Base-by-base conservation (phyloP, 2,888 invertebrate genomes). In the Cosmorhoe ocellata region DNA sequence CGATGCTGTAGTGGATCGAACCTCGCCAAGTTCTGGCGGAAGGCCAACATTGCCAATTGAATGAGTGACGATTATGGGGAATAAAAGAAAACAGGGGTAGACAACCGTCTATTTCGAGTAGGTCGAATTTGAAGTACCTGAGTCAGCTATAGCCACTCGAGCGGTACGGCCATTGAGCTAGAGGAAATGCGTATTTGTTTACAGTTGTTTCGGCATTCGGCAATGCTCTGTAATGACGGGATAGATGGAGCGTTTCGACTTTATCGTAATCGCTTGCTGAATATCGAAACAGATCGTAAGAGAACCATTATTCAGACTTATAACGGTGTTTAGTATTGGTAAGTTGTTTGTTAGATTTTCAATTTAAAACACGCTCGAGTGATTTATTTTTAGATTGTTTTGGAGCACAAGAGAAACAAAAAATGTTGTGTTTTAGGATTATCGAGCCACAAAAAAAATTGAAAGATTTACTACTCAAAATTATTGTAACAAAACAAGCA, bases 11-110 rank as follows among this genome's bases (percentile, higher is more conserved):
- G 70, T 77, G 74, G 76, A 77, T 67, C 73, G 71, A 69, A 76
- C 73, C 71, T 76, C 77, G 81, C 79, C 76, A 76, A 74, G 71
- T 79, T 77, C 86, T 89, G 90, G 89, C 84, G 74, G 71, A 72
- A 81, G 77, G 85, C 89, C 89, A 90, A 82, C 66, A 61, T 55
- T 71, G 67, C 67, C 76, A 79, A 84, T 86, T 88, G 86, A 89
- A 88, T 89, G 88, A 86, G 81, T 84, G 85, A 86, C 82, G 85
- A 84, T 84, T 79, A 70, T 76, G 75, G 75, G 81, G 75, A 81
- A 76, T 69, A 60, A 71, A 78, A 79, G 76, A 79, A 79, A 81
- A 81, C 81, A 81, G 82, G 79, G 76, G 80, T 81, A 81, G 69
- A 74, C 74, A 76, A 71, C 71, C 65, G 66, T 84, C 85, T 90